phyloP scores from a whole-genome alignment of 2,888 invertebrate genomes.

The Coleophora deauratella region DNA sequence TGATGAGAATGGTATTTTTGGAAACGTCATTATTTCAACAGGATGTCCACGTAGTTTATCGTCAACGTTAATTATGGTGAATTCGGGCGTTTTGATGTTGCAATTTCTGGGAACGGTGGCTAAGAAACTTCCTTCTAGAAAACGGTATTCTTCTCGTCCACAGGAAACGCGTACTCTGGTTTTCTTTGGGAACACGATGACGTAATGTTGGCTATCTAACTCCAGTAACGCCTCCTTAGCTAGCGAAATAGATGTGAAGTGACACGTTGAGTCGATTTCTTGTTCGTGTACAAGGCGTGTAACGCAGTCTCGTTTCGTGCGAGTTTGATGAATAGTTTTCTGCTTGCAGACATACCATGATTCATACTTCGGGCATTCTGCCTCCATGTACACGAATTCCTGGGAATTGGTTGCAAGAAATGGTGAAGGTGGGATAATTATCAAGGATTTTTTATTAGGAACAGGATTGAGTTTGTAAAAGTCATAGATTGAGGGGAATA shows the following conservation, averaged over 20 bases:
- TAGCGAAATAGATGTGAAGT: slow-evolving; percentile 1
- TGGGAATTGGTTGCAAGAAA: too few relatives aligned
- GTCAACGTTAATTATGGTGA: neutral
- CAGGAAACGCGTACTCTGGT: slow-evolving; percentile 3
- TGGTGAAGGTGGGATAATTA: too few relatives aligned
- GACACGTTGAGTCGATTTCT: slow-evolving; percentile 5
- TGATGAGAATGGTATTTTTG: too few relatives aligned
- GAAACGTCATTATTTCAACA: neutral
- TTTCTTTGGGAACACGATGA: slow-evolving; percentile 2
- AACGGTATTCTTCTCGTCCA: neutral
- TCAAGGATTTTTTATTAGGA: slow-evolving; percentile 1
- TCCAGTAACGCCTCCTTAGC: slow-evolving; percentile 4
- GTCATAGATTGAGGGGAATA: neutral
- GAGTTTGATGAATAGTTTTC: slow-evolving; percentile 1
- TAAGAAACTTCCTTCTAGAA: slow-evolving; percentile 1
- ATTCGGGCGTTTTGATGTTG: neutral
- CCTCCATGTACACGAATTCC: too few relatives aligned
- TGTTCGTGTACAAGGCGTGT: neutral
- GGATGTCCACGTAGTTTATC: neutral
- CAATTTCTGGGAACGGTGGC: neutral
- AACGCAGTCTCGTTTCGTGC: slow-evolving; percentile 3
- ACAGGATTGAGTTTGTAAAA: neutral
- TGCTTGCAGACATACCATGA: slow-evolving; percentile 14
- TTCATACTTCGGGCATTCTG: too few relatives aligned
- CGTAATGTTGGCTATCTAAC: slow-evolving; percentile 6